These are phyloP conservation scores for Theropithecus gelada DNA, from an alignment of 2,113 vertebrate genomes.

Conservation along the genomic window DNA sequence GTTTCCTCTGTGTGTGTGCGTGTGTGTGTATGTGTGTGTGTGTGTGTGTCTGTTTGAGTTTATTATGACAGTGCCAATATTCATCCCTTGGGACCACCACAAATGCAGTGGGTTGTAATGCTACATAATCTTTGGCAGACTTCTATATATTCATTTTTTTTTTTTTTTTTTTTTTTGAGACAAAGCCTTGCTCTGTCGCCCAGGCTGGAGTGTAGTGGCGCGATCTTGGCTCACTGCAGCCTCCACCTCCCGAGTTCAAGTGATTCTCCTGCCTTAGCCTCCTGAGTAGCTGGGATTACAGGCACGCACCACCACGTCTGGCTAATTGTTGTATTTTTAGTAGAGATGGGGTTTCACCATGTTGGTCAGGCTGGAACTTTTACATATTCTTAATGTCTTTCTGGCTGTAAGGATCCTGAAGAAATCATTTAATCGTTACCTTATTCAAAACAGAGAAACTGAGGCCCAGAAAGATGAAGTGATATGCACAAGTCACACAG, in stretches of 20 bases:
- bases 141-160: neutral
- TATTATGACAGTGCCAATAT: slow-evolving; percentile 4
- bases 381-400: neutral
- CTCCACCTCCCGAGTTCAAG: no score
- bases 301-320: fast-evolving
- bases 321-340: no score
- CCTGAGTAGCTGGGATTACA: no score
- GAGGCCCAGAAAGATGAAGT: neutral
- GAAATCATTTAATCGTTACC: neutral
- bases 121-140: neutral
- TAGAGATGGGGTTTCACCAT: no score
- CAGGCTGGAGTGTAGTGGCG: no score
- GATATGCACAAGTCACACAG: neutral
- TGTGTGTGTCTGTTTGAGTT: neutral
- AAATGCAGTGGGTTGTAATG: neutral
- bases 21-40: neutral
- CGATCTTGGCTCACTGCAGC: no score
- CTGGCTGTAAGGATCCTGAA: neutral
- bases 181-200: no score
- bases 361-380: no score
- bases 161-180: no score
- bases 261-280: no score
- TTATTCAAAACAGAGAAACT: neutral
- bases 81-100: neutral
- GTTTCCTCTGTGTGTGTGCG: neutral